These are phyloP conservation scores for Drosophila neotestacea DNA, from an alignment of 2,888 invertebrate species.

Conservation along the genomic window DNA sequence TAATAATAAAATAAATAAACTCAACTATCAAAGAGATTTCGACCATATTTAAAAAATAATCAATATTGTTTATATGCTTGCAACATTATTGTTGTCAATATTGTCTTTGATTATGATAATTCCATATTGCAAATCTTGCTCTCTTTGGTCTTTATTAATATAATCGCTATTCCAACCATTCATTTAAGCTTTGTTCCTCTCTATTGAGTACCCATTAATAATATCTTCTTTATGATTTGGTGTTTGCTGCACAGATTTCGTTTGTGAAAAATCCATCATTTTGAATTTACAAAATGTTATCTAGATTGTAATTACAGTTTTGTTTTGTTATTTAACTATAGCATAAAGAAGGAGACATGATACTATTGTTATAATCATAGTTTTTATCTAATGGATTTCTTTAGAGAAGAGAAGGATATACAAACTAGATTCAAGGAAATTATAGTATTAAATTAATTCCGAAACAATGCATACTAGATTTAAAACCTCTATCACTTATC, in stretches of 20 bases:
- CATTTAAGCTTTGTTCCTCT: neutral
- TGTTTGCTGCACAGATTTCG: neutral
- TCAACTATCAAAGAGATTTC: neutral
- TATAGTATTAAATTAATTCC: too few relatives aligned
- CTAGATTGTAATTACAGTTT: neutral
- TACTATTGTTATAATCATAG: neutral
- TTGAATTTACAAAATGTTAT: neutral
- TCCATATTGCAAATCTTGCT: constrained; percentile 1
- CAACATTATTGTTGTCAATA: too few relatives aligned
- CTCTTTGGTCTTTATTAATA: neutral
- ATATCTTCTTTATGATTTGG: neutral
- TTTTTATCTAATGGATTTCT: neutral
- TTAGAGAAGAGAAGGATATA: neutral
- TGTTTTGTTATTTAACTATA: neutral
- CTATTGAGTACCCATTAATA: neutral
- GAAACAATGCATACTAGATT: neutral
- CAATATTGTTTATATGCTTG: neutral
- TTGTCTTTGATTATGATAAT: neutral
- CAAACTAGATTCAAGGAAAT: neutral
- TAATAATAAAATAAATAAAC: neutral
- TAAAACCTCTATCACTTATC: neutral
- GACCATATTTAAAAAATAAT: neutral
- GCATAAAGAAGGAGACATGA: neutral
- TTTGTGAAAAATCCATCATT: constrained; percentile 2
- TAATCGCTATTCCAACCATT: constrained; percentile 7